These are phyloP conservation scores for Molothrus aeneus DNA, from an alignment of 2,797 vertebrate genomes.

Conservation along the genomic window DNA sequence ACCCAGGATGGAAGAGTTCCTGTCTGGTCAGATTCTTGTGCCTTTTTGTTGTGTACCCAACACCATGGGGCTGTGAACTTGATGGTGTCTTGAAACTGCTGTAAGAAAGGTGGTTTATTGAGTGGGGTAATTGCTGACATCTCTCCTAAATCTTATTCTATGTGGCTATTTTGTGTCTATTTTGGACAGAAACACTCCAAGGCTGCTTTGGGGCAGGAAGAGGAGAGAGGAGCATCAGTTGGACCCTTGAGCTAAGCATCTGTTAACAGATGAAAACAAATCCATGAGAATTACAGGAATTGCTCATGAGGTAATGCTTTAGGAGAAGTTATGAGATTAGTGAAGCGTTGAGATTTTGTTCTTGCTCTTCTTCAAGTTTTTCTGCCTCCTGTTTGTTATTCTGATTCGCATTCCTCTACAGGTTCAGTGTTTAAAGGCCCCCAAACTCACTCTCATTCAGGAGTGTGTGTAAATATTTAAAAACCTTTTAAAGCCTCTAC, in stretches of 20 bases:
- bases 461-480: constrained; percentile 52
- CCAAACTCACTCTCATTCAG: background rate
- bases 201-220: background rate
- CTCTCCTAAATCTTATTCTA: background rate
- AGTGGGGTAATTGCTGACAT: background rate
- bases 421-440: background rate
- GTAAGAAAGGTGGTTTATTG: background rate
- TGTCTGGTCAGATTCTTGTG: background rate
- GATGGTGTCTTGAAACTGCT: background rate
- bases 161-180: background rate
- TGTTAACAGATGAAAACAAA: constrained; percentile 31
- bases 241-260: background rate
- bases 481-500: constrained; percentile 29
- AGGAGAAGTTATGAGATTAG: constrained; percentile 42
- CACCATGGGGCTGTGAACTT: background rate
- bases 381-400: background rate
- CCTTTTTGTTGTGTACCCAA: background rate
- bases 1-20: background rate
- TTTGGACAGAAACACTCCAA: background rate
- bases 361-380: constrained; percentile 27
- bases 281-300: constrained; percentile 46
- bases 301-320: constrained; percentile 27
- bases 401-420: background rate
- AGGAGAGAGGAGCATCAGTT: background rate
- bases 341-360: constrained; percentile 47